A percentile compares a stretch with the other conserved stretches of the same genome.
Conservation (phyloP, 2,797 vertebrate genomes). For the Vespertilio murinus region DNA sequence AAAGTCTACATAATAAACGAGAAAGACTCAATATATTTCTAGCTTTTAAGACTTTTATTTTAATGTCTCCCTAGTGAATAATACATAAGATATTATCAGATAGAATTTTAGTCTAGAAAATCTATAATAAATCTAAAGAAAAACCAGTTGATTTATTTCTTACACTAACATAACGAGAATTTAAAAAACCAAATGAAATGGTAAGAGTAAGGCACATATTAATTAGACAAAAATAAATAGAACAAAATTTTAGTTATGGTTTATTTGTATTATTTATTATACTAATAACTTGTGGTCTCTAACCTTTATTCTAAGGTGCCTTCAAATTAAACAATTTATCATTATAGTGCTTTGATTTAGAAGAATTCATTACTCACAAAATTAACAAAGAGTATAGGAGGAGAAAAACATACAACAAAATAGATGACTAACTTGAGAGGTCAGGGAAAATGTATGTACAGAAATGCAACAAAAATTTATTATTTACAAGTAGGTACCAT, state of each 20-base stretch:
- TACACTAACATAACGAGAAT: background rate
- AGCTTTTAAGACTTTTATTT: background rate
- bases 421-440: background rate
- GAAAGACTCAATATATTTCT: background rate
- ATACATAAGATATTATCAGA: background rate
- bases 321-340: background rate
- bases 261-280: background rate
- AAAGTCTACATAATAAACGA: background rate
- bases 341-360: background rate
- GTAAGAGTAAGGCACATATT: background rate
- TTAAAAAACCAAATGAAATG: background rate
- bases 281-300: background rate
- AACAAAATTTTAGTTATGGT: background rate
- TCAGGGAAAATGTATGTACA: background rate
- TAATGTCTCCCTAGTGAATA: slow-evolving; percentile 4
- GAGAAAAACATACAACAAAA: background rate
- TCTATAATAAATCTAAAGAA: background rate
- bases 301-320: background rate
- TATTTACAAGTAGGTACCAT: background rate
- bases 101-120: background rate
- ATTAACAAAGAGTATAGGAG: background rate
- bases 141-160: background rate
- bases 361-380: background rate
- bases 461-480: background rate
- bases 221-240: background rate